Evolutionary conservation across 2,113 vertebrate genomes (phyloP).

Genomic region (Neotoma lepida): DNA sequence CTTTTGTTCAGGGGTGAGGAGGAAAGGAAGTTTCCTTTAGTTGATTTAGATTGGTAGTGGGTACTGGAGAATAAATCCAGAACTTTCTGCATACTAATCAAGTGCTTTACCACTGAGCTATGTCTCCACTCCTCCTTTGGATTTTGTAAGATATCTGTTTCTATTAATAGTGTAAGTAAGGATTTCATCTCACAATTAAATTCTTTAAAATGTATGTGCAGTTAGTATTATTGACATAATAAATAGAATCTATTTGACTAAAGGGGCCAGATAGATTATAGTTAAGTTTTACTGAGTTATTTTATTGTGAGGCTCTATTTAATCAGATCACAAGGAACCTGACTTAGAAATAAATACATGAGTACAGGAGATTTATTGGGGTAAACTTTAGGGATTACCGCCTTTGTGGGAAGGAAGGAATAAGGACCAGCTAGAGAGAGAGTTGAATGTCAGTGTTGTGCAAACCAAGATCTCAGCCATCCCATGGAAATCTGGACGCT

Average conservation of each 20-base stretch:
- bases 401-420: background rate
- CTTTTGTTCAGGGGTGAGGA: background rate
- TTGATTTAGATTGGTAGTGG: conserved; percentile 7
- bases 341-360: background rate
- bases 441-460: background rate
- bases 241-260: conserved; percentile 55
- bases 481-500: background rate
- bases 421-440: background rate
- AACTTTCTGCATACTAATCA: background rate
- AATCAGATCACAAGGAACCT: background rate
- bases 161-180: conserved; percentile 29
- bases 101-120: background rate
- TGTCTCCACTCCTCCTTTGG: background rate
- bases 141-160: conserved; percentile 32
- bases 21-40: conserved; percentile 2
- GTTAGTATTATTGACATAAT: conserved; percentile 40
- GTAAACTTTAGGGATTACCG: background rate
- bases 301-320: conserved; percentile 29
- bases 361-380: background rate
- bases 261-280: conserved; percentile 38
- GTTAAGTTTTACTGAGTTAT: conserved; percentile 14
- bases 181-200: conserved; percentile 45
- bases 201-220: conserved; percentile 42
- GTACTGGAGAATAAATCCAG: background rate
- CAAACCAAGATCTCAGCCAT: background rate